These are phyloP conservation scores for Pogonomyrmex californicus DNA, from an alignment of 1,140 invertebrate species.

Conservation along the genomic window DNA sequence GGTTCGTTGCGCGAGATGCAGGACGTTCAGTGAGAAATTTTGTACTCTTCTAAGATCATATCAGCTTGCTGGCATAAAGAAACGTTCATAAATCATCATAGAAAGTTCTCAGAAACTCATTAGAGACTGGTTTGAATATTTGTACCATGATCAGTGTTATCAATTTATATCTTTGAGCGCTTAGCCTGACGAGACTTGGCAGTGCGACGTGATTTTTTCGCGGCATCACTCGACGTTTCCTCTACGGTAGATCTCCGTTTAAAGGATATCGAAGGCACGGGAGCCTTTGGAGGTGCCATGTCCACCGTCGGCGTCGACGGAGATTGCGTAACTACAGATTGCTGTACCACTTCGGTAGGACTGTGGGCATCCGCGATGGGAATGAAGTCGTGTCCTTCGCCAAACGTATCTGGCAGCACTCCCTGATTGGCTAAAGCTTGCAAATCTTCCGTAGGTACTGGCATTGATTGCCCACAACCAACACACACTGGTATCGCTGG, in stretches of 20 bases:
- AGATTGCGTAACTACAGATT: slow-evolving; percentile 64
- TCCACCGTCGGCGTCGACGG: slow-evolving; percentile 73
- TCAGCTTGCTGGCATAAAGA: slow-evolving; percentile 69
- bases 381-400: slow-evolving; percentile 85
- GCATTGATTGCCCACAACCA: slow-evolving; percentile 88
- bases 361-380: slow-evolving; percentile 84
- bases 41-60: slow-evolving; percentile 82
- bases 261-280: slow-evolving; percentile 78
- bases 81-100: slow-evolving; percentile 60
- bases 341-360: slow-evolving; percentile 76
- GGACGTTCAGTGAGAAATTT: slow-evolving; percentile 79
- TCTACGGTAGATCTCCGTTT: slow-evolving; percentile 83
- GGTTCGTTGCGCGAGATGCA: slow-evolving; percentile 75
- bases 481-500: slow-evolving; percentile 90
- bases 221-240: slow-evolving; percentile 78
- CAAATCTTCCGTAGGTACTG: slow-evolving; percentile 88
- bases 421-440: slow-evolving; percentile 89
- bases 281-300: slow-evolving; percentile 84
- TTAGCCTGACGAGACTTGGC: slow-evolving; percentile 85
- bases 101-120: slow-evolving; percentile 66
- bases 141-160: slow-evolving; percentile 82
- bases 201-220: slow-evolving; percentile 84
- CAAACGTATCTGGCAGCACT: slow-evolving; percentile 87
- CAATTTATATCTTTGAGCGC: slow-evolving; percentile 85
- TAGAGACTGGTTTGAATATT: slow-evolving; percentile 76